Base-by-base conservation (phyloP, 2,888 invertebrate species). In the Xestia c-nigrum region DNA sequence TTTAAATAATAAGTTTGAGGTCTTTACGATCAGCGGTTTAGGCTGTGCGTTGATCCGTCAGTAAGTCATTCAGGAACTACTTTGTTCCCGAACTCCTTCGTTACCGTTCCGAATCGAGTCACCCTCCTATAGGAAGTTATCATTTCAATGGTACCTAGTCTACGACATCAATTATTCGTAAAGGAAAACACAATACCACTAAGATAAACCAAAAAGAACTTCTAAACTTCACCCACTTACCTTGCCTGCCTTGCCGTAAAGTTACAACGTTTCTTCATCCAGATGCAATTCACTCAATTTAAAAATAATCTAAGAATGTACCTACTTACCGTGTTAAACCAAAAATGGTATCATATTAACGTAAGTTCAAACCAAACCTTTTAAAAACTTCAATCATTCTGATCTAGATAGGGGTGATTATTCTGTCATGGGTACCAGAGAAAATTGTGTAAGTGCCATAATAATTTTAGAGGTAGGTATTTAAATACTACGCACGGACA, bases 401-500 rank as follows among this genome's bases (percentile, higher is more conserved):
- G 66, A 76, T 69, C 75, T 24, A 72, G 68, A 70, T 85, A 69
- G 38, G 66, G 72, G 65, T 47, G 38, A 73, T 71, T 73, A 69
- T 21, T 46, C 59, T 65, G 52, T 64, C 68, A 73, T 74, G 65
- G 12, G 31, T 64, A 67, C 65, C 46, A 71, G 24, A 64, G 63
- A 55, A 84, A 67, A 77, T 76, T 87, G 65, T 72, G n/a, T 76
- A 81, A 80, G 50, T 69, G 66, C 65, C 38, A 40, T 55, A 69
- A 74, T 50, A 72, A 75, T 57, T 71, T 61, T 43, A 67, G 21
- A 66, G 57, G 63, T 65, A 63, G 31, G 66, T n/a, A 82, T 78
- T 70, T 76, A 85, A 78, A 80, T 83, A 83, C 75, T 81, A 83
- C 79, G 82, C 82, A 81, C 85, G 82, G 84, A 81, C 80, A 83